These are phyloP conservation scores for Trididemnum miniatum DNA, from an alignment of 23 tunicate genomes.

Conservation along the genomic window DNA sequence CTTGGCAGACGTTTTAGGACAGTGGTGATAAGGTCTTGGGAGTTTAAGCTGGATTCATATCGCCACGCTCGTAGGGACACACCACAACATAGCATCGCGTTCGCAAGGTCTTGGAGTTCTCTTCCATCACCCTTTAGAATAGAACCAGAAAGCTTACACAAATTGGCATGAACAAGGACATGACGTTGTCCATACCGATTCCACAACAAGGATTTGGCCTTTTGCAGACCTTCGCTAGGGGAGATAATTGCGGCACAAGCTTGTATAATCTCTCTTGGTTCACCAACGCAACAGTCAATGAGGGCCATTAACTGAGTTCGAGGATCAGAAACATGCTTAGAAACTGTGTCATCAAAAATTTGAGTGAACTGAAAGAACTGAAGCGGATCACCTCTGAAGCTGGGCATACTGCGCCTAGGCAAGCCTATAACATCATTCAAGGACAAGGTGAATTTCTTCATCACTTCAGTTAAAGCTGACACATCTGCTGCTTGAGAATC, in stretches of 20 bases:
- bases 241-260: background rate
- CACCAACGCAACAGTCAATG: background rate
- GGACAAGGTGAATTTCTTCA: too few species aligned
- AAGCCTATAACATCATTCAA: too few species aligned
- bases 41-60: background rate
- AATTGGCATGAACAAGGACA: background rate
- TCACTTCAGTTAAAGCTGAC: too few species aligned
- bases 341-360: too few species aligned
- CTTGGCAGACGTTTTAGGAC: background rate
- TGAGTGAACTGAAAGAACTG: too few species aligned
- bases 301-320: too few species aligned
- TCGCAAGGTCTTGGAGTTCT: background rate
- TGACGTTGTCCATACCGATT: background rate
- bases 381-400: too few species aligned
- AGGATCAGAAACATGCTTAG: too few species aligned
- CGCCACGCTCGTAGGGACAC: background rate
- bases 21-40: background rate
- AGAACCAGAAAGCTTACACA: background rate
- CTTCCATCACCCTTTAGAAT: background rate
- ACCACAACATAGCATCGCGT: background rate
- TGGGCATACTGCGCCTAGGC: too few species aligned
- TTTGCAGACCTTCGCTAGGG: background rate
- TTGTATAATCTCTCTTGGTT: background rate
- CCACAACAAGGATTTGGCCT: background rate
- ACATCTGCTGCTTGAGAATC: too few species aligned